These are phyloP conservation scores for Platyrinchus mystaceus DNA, from an alignment of 2,797 vertebrate species.

Conservation along the genomic window DNA sequence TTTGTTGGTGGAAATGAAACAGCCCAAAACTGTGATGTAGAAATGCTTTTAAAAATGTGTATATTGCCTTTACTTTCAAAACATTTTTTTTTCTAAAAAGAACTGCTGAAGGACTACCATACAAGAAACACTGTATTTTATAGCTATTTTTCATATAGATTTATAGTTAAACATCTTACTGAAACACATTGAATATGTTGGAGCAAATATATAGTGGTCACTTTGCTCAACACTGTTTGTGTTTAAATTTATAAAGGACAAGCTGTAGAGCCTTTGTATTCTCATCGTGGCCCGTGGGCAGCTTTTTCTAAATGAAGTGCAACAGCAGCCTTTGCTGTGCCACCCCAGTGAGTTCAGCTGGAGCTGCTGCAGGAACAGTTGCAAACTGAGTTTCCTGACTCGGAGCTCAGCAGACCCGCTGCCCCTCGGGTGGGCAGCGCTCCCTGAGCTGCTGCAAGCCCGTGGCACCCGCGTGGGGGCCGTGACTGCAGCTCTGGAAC, in stretches of 20 bases:
- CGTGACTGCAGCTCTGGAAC: neutral
- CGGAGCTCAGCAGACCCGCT: neutral
- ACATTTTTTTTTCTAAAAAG: constrained; percentile 39
- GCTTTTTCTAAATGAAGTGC: neutral
- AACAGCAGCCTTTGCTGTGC: neutral
- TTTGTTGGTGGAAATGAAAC: constrained; percentile 31
- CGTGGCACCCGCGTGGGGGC: neutral
- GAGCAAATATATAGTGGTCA: constrained; percentile 68
- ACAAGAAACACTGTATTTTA: constrained; percentile 74
- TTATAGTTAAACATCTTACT: constrained; percentile 74
- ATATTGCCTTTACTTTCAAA: constrained; percentile 68
- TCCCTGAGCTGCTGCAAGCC: neutral
- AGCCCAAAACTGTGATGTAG: constrained; percentile 70
- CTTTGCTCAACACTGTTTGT: constrained; percentile 72
- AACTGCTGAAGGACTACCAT: constrained; percentile 68
- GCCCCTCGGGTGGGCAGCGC: neutral
- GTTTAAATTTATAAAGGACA: constrained; percentile 51
- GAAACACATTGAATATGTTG: constrained; percentile 65
- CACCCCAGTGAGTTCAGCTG: neutral
- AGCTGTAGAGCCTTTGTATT: constrained; percentile 42
- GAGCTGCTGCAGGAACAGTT: neutral
- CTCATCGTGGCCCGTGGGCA: constrained; percentile 3
- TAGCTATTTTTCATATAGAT: constrained; percentile 76
- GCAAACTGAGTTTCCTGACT: neutral
- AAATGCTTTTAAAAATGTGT: constrained; percentile 58